Evolutionary conservation across 2,888 invertebrate species (phyloP), one percentile per base, ranked within the genome.

Genomic region (Diarsia brunnea): DNA sequence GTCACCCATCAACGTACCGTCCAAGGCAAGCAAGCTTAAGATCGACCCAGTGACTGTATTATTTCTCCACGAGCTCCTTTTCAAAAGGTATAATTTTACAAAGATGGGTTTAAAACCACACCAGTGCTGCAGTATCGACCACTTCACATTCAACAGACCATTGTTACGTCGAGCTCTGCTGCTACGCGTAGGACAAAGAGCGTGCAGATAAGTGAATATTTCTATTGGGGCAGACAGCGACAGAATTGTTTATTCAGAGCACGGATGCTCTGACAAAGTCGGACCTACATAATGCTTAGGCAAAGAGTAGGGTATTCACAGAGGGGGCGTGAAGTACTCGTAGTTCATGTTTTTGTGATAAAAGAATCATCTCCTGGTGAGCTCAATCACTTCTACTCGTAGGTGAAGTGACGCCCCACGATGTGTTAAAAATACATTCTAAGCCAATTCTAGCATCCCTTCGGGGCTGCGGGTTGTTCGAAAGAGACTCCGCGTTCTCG

Each of bases 181-280:
- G 70, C 49, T 45, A 38, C 47, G 68, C 38, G 47, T 61, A 82
- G 78, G 68, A 83, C 86, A 83, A 83, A 85, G 73, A 87, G 75
- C 79, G 84, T 86, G 80, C 53, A 82, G 80, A 85, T 90, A 90
- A 88, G 88, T 89, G 90, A 92, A 91, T 91, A 91, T 89, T 92
- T 90, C 81, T 84, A 88, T 87, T 85, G 84, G 70, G 77, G 86
- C 82, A 89, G 89, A 84, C 84, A 85, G 78, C 81, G 83, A 87
- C 85, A 81, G 75, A 86, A 89, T 91, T 91, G 90, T 92, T 89
- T 91, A 93, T 93, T 93, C 92, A 85, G 83, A 75, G 81, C 93
- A 92, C 92, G 92, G 84, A 78, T 84, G 75, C 85, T 80, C 88
- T 88, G 89, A 90, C 90, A 91, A 89, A 91, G 91, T 90, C 89